These are phyloP conservation scores for Sinopyrophorus schimmeli DNA, from an alignment of 2,888 invertebrate species.

Conservation along the genomic window DNA sequence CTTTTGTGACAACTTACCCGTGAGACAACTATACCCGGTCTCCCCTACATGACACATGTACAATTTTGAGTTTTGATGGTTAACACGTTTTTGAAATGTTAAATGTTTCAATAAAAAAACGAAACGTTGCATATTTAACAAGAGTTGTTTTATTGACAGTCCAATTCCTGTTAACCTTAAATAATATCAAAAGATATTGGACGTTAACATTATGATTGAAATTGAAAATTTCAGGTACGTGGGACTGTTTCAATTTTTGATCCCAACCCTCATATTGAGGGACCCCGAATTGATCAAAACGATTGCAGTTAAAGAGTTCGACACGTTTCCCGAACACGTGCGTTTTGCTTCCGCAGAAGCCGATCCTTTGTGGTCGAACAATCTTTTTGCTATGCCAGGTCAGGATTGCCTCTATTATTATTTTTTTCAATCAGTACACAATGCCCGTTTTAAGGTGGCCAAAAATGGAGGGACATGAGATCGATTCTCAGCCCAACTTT, in stretches of 20 bases:
- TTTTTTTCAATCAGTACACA: neutral
- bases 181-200: too few species aligned
- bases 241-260: constrained; percentile 40
- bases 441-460: neutral
- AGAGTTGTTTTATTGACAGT: too few species aligned
- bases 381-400: constrained; percentile 31
- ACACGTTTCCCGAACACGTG: constrained; percentile 59
- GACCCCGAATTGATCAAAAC: constrained; percentile 63
- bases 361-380: constrained; percentile 59
- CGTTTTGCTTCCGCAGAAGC: constrained; percentile 41
- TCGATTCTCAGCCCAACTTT: constrained; percentile 51
- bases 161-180: too few species aligned
- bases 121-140: too few species aligned
- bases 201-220: too few species aligned
- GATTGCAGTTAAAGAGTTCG: constrained; percentile 62
- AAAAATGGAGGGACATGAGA: constrained; percentile 51
- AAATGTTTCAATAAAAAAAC: too few species aligned
- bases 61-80: too few species aligned
- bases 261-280: constrained; percentile 57
- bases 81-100: too few species aligned
- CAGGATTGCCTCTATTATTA: too few species aligned
- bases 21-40: too few species aligned
- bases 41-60: too few species aligned
- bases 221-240: constrained; percentile 30
- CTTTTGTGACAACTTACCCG: too few species aligned